A percentile compares a stretch with the other conserved stretches of the same genome.
Evolutionary conservation across 2,888 invertebrate species (phyloP).

Genomic region (Hydrotaea diabolus): DNA sequence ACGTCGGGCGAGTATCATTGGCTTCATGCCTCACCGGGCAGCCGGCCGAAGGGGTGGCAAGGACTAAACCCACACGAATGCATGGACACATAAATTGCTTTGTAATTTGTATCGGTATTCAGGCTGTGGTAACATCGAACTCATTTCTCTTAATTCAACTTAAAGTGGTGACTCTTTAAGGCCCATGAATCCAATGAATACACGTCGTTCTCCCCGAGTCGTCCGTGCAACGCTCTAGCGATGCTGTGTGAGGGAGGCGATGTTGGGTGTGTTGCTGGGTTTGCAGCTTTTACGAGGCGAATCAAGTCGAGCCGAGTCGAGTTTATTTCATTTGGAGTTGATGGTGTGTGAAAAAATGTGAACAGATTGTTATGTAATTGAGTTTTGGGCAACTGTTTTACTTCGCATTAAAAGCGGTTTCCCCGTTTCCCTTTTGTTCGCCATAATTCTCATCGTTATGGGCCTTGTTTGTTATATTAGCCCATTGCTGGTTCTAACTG

Average conservation of each 20-base stretch:
- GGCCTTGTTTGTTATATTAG: slow-evolving; percentile 59
- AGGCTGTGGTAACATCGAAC: slow-evolving; percentile 67
- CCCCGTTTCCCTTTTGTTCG: slow-evolving; percentile 27
- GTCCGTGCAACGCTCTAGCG: background rate
- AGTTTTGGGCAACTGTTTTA: slow-evolving; percentile 76
- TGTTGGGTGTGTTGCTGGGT: background rate
- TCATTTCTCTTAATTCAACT: slow-evolving; percentile 64
- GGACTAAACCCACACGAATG: slow-evolving; percentile 30
- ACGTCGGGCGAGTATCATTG: slow-evolving; percentile 24
- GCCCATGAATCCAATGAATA: slow-evolving; percentile 48
- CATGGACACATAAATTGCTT: slow-evolving; percentile 72
- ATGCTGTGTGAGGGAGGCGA: slow-evolving; percentile 34
- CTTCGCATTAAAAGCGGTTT: slow-evolving; percentile 41
- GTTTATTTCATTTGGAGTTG: slow-evolving; percentile 76
- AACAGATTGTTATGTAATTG: slow-evolving; percentile 80
- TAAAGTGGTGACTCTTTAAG: slow-evolving; percentile 61
- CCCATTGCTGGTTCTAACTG: slow-evolving; percentile 5
- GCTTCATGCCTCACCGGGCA: slow-evolving; percentile 38
- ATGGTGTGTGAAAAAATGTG: slow-evolving; percentile 80
- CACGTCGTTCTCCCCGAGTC: slow-evolving; percentile 26
- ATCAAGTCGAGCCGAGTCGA: too few relatives aligned
- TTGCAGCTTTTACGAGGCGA: slow-evolving; percentile 4
- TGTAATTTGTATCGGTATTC: slow-evolving; percentile 75
- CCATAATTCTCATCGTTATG: slow-evolving; percentile 57
- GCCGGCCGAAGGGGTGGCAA: slow-evolving; percentile 49